Base-by-base conservation (phyloP, 2,113 vertebrate species). In the Myiozetetes cayanensis region DNA sequence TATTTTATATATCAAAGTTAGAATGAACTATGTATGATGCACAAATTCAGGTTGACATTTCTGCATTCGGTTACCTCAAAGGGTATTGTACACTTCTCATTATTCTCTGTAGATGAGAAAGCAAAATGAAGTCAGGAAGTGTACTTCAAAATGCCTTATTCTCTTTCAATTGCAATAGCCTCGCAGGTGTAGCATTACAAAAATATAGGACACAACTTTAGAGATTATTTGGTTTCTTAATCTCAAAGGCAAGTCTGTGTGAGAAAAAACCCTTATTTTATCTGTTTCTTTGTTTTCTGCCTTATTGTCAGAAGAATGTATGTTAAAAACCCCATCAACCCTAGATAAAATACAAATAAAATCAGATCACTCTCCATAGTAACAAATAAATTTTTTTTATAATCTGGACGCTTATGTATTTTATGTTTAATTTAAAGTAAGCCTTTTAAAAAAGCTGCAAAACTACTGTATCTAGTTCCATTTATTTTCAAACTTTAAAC, bases 181-280 rank as follows among this genome's bases (percentile, higher is more conserved):
- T 92, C 0, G 41, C 53, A 87, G 73, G 44, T 95, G n/a, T 46
- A 75, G 22, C 47, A 76, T 70, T 46, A 49, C 28, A 68, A 90
- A 95, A 90, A 94, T 87, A 75, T 55, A 87, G 85, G 90, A 66
- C 83, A 79, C 81, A 93, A 44, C 49, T 90, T 94, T 52, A 53
- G 85, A 92, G 53, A 72, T 87, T 79, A 77, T 83, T 92, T 92
- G 15, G 55, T 77, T 97, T 79, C 75, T 87, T 91, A 96, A 80
- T 84, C 72, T 46, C 84, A 89, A 83, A 92, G 35, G 61, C 11
- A 47, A 90, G 46, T 61, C 4, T 0, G 47, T 56, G 31, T 71
- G 35, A 81, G 47, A 87, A 93, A 85, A 85, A 71, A 7, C 5
- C 6, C 6, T 44, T 43, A 66, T 68, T 90, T 76, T 89, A 68